Evolutionary conservation across 1,140 invertebrate genomes (phyloP).

Genomic region (Drosophila murphyi): DNA sequence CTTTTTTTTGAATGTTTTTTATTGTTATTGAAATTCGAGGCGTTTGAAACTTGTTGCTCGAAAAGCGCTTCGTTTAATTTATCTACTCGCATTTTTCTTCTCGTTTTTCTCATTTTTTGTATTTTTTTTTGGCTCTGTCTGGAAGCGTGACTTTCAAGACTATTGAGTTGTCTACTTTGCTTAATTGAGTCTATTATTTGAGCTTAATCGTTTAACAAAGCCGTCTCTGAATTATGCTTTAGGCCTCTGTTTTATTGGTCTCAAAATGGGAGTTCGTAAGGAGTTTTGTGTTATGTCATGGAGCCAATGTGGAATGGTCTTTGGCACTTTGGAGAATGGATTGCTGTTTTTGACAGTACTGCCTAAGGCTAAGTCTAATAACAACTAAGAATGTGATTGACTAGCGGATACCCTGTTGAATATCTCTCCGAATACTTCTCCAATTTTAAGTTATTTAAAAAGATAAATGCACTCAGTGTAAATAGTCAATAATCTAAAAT

Average conservation of each 20-base stretch:
- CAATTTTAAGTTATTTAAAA: background rate
- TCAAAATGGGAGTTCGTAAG: background rate
- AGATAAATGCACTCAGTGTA: background rate
- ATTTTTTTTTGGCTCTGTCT: constrained; percentile 30
- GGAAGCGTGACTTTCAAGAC: constrained; percentile 40
- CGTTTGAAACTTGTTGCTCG: constrained; percentile 49
- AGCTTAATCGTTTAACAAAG: constrained; percentile 69
- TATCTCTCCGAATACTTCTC: background rate
- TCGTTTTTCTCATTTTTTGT: background rate
- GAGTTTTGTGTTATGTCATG: constrained; percentile 13
- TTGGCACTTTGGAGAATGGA: background rate
- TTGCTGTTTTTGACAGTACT: background rate
- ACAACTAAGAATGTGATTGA: background rate
- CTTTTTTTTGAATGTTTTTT: constrained; percentile 31
- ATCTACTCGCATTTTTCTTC: constrained; percentile 46
- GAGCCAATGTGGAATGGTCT: too few relatives aligned
- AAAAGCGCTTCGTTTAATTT: constrained; percentile 36
- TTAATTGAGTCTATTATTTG: constrained; percentile 76
- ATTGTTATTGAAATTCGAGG: constrained; percentile 43
- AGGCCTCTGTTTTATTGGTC: constrained; percentile 21
- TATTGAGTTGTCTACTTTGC: constrained; percentile 77
- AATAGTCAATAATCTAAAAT: background rate
- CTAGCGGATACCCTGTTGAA: background rate
- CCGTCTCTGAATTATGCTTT: constrained; percentile 35
- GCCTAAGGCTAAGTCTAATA: background rate